These are phyloP conservation scores for Menidia beryllina DNA, from an alignment of 2,113 vertebrate species.

Conservation along the genomic window DNA sequence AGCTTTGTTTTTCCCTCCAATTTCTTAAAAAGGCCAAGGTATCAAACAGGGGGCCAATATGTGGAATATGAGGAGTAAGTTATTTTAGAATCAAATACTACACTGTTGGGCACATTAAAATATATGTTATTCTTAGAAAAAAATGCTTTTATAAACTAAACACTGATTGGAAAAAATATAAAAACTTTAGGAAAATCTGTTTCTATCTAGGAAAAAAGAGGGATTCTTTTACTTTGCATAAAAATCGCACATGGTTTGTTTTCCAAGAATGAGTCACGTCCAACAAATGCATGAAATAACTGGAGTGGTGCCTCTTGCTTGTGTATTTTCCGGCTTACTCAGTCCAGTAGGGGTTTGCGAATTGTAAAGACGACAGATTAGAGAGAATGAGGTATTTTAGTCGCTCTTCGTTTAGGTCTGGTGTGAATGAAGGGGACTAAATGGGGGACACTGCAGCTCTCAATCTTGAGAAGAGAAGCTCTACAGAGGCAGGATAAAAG, in stretches of 20 bases:
- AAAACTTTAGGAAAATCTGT: background rate
- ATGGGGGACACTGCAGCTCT: slow-evolving; percentile 54
- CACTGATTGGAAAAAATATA: background rate
- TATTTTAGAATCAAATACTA: slow-evolving; percentile 11
- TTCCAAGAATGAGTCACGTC: background rate
- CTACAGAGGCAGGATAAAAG: slow-evolving; percentile 74
- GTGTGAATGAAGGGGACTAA: slow-evolving; percentile 64
- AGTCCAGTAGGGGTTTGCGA: slow-evolving; percentile 33
- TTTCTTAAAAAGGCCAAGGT: slow-evolving; percentile 13
- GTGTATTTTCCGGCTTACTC: slow-evolving; percentile 20
- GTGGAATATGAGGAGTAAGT: slow-evolving; percentile 2
- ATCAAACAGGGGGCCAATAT: slow-evolving; percentile 3
- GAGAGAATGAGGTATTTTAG: slow-evolving; percentile 48
- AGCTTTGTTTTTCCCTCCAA: slow-evolving; percentile 17
- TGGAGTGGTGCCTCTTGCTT: slow-evolving; percentile 2
- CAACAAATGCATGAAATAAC: slow-evolving; percentile 22
- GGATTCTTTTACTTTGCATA: background rate
- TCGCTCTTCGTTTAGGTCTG: slow-evolving; percentile 52
- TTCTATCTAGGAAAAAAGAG: background rate
- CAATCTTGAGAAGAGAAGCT: slow-evolving; percentile 44
- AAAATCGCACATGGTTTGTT: slow-evolving; percentile 5
- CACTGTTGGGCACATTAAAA: slow-evolving; percentile 7
- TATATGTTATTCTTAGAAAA: background rate
- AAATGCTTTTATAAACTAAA: slow-evolving; percentile 17
- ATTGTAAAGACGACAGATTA: slow-evolving; percentile 56